Evolutionary conservation across 2,888 invertebrate genomes (phyloP), one percentile per base, ranked within the genome.

Genomic region (Cordilura impudica): DNA sequence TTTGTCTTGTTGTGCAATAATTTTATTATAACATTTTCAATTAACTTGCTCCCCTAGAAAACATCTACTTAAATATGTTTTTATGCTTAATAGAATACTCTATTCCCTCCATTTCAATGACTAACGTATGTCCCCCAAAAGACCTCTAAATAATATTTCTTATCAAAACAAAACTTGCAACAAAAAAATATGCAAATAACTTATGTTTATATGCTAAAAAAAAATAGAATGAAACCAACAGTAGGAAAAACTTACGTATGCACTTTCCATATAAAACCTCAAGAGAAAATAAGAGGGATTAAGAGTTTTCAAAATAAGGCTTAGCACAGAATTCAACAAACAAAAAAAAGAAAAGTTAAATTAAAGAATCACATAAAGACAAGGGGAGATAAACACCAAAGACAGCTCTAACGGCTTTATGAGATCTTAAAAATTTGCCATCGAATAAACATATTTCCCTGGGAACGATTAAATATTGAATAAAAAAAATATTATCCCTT

Each of bases 111-210:
- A 53, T 19, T 29, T 51, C 16, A 14, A 23, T 19, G 16, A 21
- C 45, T 60, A 43, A 53, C 16, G 31, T 18, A 70, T 78, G 65
- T 70, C 49, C 70, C 74, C 70, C 74, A 60, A 66, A 74, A 56
- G 78, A 73, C 56, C 78, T 78, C 56, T 73, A 69, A 73, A 78
- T 69, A 73, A 67, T 29, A 72, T 63, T 69, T 67, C 8, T 35
- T 63, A 65, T 63, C 39, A 51, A 39, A 16, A 16, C 16, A 54
- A 26, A 65, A 16, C 26, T 26, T 21, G 16, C 4, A 16, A 66
- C 39, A 66, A n/a, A n/a, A 56, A 35, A 67, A 72, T 69, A 78
- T 78, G 72, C 78, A 78, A 78, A 78, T 69, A 67, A 56, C 47
- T 31, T 49, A 63, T 47, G 47, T 23, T 14, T 23, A 51, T 63